Base-by-base conservation (phyloP, 2,888 invertebrate genomes). In the Caenorhabditis sp. region DNA sequence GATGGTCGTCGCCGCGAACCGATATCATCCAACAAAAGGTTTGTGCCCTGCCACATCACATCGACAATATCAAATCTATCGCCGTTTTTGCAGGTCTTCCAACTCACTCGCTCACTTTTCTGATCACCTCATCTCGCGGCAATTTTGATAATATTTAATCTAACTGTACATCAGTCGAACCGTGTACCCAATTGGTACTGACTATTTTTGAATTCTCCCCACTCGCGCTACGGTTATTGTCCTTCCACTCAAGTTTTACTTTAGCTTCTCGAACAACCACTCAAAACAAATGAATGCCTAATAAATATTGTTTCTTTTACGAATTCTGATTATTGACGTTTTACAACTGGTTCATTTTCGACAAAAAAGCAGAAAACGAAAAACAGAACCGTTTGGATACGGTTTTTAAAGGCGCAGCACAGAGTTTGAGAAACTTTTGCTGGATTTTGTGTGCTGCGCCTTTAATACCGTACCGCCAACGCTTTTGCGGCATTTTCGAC, bases 21-120 rank as follows among this genome's bases (percentile, higher is more conserved):
- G 84, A 84, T 37, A 75, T 84, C 30, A 77, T 80, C 65, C 84
- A 83, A 53, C 61, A 80, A 41, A 83, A 84, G 70, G 74, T 79
- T 24, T 46, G 39, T 53, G 5, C 2, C 17, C 3, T 8, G 22
- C 17, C 11, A 20, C 11, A n/a, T 35, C 9, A 24, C 15, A 1
- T 26, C 17, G n/a, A 9, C 15, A 26, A 46, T n/a, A 11, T 9
- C 15, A 30, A 50, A 37, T 26, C 41, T 7, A 37, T 9, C 20
- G 30, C 20, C n/a, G n/a, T n/a, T 27, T 20, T 71, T 71, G 13
- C 45, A 66, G 66, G 77, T 80, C 71, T 53, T 65, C 63, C 81
- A 81, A 45, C 66, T 81, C 27, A 81, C 81, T 17, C 72, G 77
- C 27, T 78, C 81, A 11, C 56, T 81, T 48, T 79, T 76, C 48